Evolutionary conservation across 2,797 vertebrate genomes (phyloP).

Genomic region (Novumbra hubbsi): DNA sequence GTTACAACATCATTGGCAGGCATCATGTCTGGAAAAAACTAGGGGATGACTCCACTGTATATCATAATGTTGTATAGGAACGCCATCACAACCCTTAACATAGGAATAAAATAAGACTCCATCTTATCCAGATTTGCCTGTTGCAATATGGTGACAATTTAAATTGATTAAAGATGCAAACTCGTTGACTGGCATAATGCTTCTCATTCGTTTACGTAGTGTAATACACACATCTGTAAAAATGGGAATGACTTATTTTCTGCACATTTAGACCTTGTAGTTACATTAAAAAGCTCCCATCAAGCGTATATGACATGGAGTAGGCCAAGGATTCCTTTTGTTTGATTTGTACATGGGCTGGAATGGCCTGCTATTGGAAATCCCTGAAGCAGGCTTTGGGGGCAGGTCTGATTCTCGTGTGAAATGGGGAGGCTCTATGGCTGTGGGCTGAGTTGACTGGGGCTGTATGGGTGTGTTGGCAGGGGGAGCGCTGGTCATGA

Average conservation of each 20-base stretch:
- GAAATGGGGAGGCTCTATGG: constrained; percentile 80
- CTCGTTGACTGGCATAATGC: constrained; percentile 52
- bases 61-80: too few relatives aligned
- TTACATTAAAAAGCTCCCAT: constrained; percentile 69
- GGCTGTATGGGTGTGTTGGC: constrained; percentile 81
- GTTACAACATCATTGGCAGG: too few relatives aligned
- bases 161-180: constrained; percentile 26
- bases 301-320: constrained; percentile 70
- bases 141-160: not conserved
- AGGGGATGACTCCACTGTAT: too few relatives aligned
- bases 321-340: constrained; percentile 73
- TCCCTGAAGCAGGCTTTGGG: constrained; percentile 80
- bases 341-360: constrained; percentile 73
- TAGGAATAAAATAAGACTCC: not conserved
- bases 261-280: constrained; percentile 59
- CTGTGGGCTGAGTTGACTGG: constrained; percentile 77
- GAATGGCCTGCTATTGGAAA: constrained; percentile 75
- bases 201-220: constrained; percentile 45
- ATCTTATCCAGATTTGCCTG: not conserved
- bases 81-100: too few relatives aligned
- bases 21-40: too few relatives aligned
- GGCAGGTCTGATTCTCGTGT: constrained; percentile 81
- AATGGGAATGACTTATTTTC: constrained; percentile 64
- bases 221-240: constrained; percentile 49
- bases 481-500: constrained; percentile 77